phyloP scores from a whole-genome alignment of 2,797 vertebrate species.

The Phaenicophaeus curvirostris region DNA sequence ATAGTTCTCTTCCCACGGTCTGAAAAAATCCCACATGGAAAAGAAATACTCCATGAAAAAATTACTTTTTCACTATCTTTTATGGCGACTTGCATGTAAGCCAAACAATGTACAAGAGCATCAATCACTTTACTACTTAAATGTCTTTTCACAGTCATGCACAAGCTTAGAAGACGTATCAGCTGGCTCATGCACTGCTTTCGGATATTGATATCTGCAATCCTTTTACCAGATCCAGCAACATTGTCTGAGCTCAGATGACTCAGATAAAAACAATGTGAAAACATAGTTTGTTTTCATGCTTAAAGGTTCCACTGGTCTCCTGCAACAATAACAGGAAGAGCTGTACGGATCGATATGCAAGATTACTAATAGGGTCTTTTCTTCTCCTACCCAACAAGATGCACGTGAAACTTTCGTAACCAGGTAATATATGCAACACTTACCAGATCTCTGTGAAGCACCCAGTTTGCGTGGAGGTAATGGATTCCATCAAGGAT shows the following conservation, averaged over 20 bases:
- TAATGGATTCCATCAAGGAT: constrained; percentile 88
- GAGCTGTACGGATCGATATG: constrained; percentile 31
- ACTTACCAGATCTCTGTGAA: constrained; percentile 85
- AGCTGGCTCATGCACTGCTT: constrained; percentile 10
- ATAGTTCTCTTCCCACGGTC: constrained; percentile 60
- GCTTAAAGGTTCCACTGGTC: constrained; percentile 28
- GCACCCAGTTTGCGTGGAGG: constrained; percentile 87
- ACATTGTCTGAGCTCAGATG: constrained; percentile 60
- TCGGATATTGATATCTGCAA: constrained; percentile 16
- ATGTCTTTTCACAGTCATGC: neutral
- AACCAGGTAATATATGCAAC: neutral
- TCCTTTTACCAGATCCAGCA: constrained; percentile 38
- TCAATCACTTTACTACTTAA: constrained; percentile 43
- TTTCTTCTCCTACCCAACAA: neutral
- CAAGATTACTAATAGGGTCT: constrained; percentile 3
- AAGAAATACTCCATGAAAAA: constrained; percentile 25
- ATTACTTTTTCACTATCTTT: constrained; percentile 9
- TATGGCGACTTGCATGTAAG: neutral
- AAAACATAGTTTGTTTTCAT: constrained; percentile 44
- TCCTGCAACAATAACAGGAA: constrained; percentile 67
- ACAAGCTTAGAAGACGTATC: neutral
- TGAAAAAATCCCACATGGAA: constrained; percentile 47
- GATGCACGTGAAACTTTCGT: neutral
- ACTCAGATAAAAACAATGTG: constrained; percentile 51
- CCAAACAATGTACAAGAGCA: constrained; percentile 10